Conservation (phyloP, 30 jellyfish, hydroid and myxozoan genomes). For the Sanderia malayensis region DNA sequence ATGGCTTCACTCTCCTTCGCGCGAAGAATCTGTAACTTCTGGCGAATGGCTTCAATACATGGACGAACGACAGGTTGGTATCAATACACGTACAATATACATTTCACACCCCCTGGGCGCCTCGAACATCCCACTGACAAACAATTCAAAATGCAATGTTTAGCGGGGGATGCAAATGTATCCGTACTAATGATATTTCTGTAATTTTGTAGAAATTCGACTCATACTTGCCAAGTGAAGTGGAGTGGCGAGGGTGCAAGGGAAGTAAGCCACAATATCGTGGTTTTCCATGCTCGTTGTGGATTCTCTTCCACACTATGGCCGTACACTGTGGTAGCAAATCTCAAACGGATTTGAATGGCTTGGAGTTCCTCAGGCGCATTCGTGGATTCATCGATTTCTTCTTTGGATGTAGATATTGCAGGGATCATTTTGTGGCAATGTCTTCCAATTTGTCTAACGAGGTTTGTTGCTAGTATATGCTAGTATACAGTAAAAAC, state of each 20-base stretch:
- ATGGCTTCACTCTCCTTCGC: constrained; percentile 52
- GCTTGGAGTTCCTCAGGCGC: constrained; percentile 55
- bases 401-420: constrained; percentile 84
- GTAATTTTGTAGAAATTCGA: constrained; percentile 52
- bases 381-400: constrained; percentile 71
- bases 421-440: constrained; percentile 92
- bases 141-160: no score
- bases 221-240: constrained; percentile 74
- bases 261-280: constrained; percentile 86
- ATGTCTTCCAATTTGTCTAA: constrained; percentile 73
- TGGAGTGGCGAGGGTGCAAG: constrained; percentile 81
- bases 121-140: no score
- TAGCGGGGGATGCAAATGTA: no score
- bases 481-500: no score
- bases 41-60: constrained; percentile 69
- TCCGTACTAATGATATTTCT: background rate
- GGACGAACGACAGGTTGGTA: constrained; percentile 65
- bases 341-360: constrained; percentile 48
- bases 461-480: constrained; percentile 38
- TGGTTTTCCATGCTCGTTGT: constrained; percentile 94
- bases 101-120: no score
- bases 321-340: constrained; percentile 78
- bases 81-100: no score
- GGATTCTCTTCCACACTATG: constrained; percentile 87
- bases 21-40: constrained; percentile 44